Percentiles rank a stretch among this genome's conserved stretches.
phyloP scores from a whole-genome alignment of 2,113 vertebrate genomes.

The Microcebus griseorufus region DNA sequence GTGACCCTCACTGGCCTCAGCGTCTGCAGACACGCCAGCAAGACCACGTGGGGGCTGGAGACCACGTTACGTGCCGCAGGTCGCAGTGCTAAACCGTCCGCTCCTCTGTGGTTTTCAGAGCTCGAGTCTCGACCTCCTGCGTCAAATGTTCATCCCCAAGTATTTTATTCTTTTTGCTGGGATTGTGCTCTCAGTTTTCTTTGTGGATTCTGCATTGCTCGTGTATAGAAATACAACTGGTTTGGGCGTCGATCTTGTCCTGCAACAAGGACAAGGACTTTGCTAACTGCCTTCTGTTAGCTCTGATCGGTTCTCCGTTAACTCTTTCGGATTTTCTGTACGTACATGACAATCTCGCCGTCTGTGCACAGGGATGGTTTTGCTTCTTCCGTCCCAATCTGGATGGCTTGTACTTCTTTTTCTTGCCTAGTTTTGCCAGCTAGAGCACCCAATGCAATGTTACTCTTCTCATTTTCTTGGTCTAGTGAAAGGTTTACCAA shows the following conservation, averaged over 20 bases:
- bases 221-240: neutral
- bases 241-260: neutral
- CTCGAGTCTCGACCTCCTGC: rapidly evolving
- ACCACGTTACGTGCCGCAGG: rapidly evolving
- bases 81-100: rapidly evolving
- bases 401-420: neutral
- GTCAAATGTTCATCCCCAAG: rapidly evolving
- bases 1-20: neutral
- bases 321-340: no score
- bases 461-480: neutral
- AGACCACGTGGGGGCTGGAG: rapidly evolving
- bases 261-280: no score
- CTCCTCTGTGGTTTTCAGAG: rapidly evolving
- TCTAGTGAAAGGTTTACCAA: rapidly evolving
- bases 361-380: rapidly evolving
- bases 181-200: neutral
- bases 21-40: neutral
- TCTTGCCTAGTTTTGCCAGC: neutral
- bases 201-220: neutral
- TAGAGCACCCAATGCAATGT: rapidly evolving
- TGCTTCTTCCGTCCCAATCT: rapidly evolving
- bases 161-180: neutral
- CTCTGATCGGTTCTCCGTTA: neutral
- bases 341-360: rapidly evolving
- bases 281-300: neutral